Evolutionary conservation across 2,113 vertebrate genomes (phyloP).

Genomic region (Scomber colias): DNA sequence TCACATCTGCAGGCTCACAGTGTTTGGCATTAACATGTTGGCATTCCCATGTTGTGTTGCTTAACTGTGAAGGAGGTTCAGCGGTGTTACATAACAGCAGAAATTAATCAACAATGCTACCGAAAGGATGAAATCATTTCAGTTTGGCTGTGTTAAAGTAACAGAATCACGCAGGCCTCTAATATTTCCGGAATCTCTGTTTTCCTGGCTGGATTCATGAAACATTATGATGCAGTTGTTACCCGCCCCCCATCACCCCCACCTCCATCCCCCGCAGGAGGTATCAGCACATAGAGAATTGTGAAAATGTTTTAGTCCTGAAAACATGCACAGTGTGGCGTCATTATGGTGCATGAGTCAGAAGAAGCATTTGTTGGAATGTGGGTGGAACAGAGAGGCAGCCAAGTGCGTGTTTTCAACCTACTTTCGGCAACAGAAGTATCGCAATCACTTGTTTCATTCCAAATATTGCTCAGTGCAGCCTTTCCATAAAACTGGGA

Average conservation of each 20-base stretch:
- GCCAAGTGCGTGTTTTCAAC: constrained; percentile 29
- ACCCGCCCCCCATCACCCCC: too few relatives aligned
- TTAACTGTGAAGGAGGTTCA: constrained; percentile 65
- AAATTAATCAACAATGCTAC: constrained; percentile 50
- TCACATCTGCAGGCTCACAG: constrained; percentile 69
- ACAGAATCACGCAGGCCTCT: constrained; percentile 8
- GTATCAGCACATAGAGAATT: too few relatives aligned
- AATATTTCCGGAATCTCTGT: constrained; percentile 17
- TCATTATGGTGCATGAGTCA: constrained; percentile 78
- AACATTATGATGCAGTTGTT: constrained; percentile 11
- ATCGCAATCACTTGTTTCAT: constrained; percentile 39
- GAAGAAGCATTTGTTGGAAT: constrained; percentile 60
- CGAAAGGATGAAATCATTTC: constrained; percentile 31
- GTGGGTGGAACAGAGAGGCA: constrained; percentile 68
- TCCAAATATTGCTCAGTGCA: constrained; percentile 42
- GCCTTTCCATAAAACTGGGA: constrained; percentile 32
- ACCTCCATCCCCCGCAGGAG: too few relatives aligned
- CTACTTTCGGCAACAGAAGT: constrained; percentile 31
- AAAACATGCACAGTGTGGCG: constrained; percentile 46
- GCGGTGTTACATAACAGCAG: constrained; percentile 68
- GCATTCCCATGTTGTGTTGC: constrained; percentile 57
- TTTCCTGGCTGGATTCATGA: constrained; percentile 43
- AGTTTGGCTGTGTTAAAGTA: constrained; percentile 28
- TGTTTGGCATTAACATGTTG: constrained; percentile 66
- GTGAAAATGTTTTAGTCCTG: constrained; percentile 25